Conservation (phyloP, 2,888 invertebrate species). For the Ypsolopha scabrella region DNA sequence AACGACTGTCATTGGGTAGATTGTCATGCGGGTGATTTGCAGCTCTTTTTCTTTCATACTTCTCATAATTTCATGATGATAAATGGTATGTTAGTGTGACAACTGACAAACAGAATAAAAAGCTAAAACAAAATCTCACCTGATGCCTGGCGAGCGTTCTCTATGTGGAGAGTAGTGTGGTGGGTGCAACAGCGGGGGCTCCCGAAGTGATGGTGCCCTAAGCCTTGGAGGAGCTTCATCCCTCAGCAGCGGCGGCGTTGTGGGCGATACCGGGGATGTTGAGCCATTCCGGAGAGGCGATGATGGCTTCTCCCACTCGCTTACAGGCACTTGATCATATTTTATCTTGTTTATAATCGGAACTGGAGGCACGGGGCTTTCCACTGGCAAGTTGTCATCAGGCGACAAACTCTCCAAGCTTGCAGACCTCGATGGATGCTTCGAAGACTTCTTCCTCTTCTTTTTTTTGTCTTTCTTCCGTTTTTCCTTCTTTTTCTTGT, state of each 20-base stretch:
- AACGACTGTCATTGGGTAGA: too few species aligned
- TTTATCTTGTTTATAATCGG: slow-evolving; percentile 30
- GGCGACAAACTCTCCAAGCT: slow-evolving; percentile 76
- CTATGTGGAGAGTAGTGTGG: slow-evolving; percentile 53
- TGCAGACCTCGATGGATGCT: slow-evolving; percentile 76
- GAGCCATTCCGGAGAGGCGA: slow-evolving; percentile 70
- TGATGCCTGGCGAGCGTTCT: slow-evolving; percentile 41
- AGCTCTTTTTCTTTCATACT: too few species aligned
- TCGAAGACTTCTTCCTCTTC: slow-evolving; percentile 79
- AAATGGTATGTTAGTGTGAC: slow-evolving; percentile 1
- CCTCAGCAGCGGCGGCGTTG: slow-evolving; percentile 60
- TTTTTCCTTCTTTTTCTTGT: slow-evolving; percentile 78
- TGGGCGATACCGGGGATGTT: slow-evolving; percentile 71
- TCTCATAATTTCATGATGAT: background rate
- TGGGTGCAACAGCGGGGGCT: slow-evolving; percentile 30
- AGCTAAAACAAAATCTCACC: slow-evolving; percentile 26
- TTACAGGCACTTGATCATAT: slow-evolving; percentile 56
- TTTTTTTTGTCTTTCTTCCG: slow-evolving; percentile 82
- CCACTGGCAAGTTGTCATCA: slow-evolving; percentile 53
- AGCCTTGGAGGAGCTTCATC: slow-evolving; percentile 28
- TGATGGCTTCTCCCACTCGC: slow-evolving; percentile 66
- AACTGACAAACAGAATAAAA: slow-evolving; percentile 9
- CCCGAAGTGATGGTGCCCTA: slow-evolving; percentile 30
- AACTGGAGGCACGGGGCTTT: slow-evolving; percentile 27
- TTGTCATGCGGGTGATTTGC: too few species aligned